Conservation (phyloP, 2,888 invertebrate species). For the Creontiades dilutus region DNA sequence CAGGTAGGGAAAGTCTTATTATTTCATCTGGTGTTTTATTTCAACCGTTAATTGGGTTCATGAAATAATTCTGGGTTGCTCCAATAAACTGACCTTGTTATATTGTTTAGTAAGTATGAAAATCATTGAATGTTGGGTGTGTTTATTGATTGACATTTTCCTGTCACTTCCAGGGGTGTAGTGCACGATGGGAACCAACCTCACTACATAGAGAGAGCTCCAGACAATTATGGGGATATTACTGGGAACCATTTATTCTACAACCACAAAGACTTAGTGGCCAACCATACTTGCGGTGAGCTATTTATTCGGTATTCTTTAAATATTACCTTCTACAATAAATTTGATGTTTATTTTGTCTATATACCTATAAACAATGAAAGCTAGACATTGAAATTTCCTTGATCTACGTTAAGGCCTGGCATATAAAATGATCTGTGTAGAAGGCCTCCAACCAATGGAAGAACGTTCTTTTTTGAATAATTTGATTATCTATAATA, state of each 20-base stretch:
- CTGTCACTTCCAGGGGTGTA: constrained; percentile 81
- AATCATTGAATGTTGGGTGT: too few species aligned
- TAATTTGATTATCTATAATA: too few species aligned
- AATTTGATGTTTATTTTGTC: too few species aligned
- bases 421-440: too few species aligned
- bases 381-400: too few species aligned
- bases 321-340: neutral
- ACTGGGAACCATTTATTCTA: constrained; percentile 80
- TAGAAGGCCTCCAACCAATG: too few species aligned
- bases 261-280: constrained; percentile 83
- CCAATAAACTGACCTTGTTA: neutral
- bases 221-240: constrained; percentile 75
- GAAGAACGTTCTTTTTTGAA: too few species aligned
- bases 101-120: neutral
- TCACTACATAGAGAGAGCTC: constrained; percentile 84
- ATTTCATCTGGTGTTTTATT: constrained; percentile 21
- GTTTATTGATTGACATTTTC: constrained; percentile 29
- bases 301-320: neutral
- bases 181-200: constrained; percentile 88
- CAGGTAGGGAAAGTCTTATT: constrained; percentile 77
- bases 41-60: neutral
- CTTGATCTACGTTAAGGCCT: too few species aligned
- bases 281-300: constrained; percentile 82
- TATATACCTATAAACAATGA: too few species aligned
- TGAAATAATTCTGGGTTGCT: neutral